Evolutionary conservation across 2,113 vertebrate genomes (phyloP), one percentile per base, ranked within the genome.

Genomic region (Acanthochromis polyacanthus): DNA sequence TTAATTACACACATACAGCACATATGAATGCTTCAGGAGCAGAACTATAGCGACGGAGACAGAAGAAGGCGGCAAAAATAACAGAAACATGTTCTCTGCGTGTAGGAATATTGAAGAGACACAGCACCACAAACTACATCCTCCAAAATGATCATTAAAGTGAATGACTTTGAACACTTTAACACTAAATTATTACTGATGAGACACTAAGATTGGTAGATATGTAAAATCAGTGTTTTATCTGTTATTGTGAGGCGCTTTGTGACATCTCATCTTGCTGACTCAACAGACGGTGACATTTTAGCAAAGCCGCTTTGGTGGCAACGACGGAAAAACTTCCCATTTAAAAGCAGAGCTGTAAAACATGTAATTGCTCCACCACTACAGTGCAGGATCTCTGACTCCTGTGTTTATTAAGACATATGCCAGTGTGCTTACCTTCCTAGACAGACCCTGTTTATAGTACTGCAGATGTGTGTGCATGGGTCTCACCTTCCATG

Each of bases 401-500:
- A 28, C 25, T 56, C 45, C 30, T 70, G 28, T 50, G 16, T 30
- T 65, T 40, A 59, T 43, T 46, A 61, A 30, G 28, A 56, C 12
- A 70, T 19, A 58, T 9, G 14, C 57, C 50, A 25, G 7, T n/a
- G 10, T 40, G 32, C 5, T 59, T 14, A 6, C 1, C 10, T 32
- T 66, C 8, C 28, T 10, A 20, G 7, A 46, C 16, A 61, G 17
- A 19, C 5, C 0, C 12, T 15, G 4, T 71, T 59, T 59, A n/a
- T n/a, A 17, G 40, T 59, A 38, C 56, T 15, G 10, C 2, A 46
- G 25, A 15, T 36, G 22, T 63, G 5, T 75, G 53, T 61, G 30
- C 20, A n/a, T n/a, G n/a, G n/a, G 30, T 55, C 93, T 96, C 81
- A 99, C 98, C 98, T 94, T 99, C 98, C 90, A 97, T 95, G 90